These are phyloP conservation scores for Nemopilema nomurai DNA, from an alignment of 30 jellyfish, hydroid and myxozoan genomes.

Conservation along the genomic window DNA sequence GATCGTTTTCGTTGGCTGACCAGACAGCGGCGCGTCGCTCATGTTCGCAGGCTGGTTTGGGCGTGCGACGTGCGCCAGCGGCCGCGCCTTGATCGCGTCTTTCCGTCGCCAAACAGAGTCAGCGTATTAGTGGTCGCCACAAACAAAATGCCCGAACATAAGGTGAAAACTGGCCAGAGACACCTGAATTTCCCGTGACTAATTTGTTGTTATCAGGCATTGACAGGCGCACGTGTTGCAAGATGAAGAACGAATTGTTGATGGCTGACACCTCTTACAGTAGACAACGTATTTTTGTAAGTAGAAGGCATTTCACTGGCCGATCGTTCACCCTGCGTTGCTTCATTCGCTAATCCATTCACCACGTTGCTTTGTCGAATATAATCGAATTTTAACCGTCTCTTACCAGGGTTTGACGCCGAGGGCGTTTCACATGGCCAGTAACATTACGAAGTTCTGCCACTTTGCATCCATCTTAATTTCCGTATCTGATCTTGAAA, in stretches of 20 bases:
- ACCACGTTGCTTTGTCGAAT: neutral
- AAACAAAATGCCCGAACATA: neutral
- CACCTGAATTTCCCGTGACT: slow-evolving; percentile 55
- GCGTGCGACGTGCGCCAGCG: neutral
- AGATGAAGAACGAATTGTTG: slow-evolving; percentile 17
- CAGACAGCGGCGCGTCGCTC: neutral
- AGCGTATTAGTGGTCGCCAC: neutral
- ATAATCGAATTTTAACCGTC: neutral
- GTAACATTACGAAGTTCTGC: too few relatives aligned
- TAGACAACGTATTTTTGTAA: neutral
- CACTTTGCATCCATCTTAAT: too few relatives aligned
- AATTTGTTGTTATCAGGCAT: slow-evolving; percentile 20
- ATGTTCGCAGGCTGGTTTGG: neutral
- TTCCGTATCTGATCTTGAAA: too few relatives aligned
- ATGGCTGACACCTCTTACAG: slow-evolving; percentile 2
- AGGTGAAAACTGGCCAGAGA: slow-evolving; percentile 2
- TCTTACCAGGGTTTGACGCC: neutral
- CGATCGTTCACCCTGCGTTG: neutral
- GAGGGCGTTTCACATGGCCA: too few relatives aligned
- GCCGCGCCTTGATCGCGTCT: neutral
- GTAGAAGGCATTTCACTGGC: neutral
- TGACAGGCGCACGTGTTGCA: slow-evolving; percentile 29
- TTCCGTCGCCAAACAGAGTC: neutral
- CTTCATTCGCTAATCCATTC: neutral
- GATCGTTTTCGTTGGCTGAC: neutral